phyloP scores from a whole-genome alignment of 2,113 vertebrate genomes.

The Calyptomena viridis region DNA sequence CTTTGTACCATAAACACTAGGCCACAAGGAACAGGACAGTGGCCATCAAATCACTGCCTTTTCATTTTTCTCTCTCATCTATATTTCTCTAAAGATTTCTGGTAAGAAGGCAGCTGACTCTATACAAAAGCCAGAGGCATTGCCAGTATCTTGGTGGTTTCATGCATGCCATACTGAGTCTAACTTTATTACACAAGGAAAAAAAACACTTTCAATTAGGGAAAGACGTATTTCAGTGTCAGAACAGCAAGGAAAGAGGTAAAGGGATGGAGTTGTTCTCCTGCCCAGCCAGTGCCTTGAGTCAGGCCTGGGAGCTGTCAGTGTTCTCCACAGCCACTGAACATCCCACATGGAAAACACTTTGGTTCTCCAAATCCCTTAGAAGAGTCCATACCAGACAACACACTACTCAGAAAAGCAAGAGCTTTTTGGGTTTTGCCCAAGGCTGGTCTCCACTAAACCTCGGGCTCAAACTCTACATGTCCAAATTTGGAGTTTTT shows the following conservation, averaged over 20 bases:
- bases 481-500: neutral
- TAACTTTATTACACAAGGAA: neutral
- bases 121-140: slow-evolving; percentile 55
- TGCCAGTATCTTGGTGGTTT: slow-evolving; percentile 62
- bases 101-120: slow-evolving; percentile 64
- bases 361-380: neutral
- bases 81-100: slow-evolving; percentile 64
- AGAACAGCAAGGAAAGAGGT: neutral
- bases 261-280: neutral
- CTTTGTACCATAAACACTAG: slow-evolving; percentile 64
- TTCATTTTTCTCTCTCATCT: slow-evolving; percentile 61
- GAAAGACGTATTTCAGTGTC: neutral
- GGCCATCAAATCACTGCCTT: slow-evolving; percentile 62
- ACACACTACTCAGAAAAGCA: neutral
- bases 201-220: neutral
- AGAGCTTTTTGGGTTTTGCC: neutral
- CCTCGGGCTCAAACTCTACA: neutral
- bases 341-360: neutral
- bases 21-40: slow-evolving; percentile 63
- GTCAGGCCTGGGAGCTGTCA: neutral
- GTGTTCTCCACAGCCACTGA: neutral
- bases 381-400: neutral
- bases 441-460: neutral
- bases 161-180: slow-evolving; percentile 18
- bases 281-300: neutral